Conservation (phyloP, 92 coral and sea anemone genomes). For the Umimayanthus chanpuru region DNA sequence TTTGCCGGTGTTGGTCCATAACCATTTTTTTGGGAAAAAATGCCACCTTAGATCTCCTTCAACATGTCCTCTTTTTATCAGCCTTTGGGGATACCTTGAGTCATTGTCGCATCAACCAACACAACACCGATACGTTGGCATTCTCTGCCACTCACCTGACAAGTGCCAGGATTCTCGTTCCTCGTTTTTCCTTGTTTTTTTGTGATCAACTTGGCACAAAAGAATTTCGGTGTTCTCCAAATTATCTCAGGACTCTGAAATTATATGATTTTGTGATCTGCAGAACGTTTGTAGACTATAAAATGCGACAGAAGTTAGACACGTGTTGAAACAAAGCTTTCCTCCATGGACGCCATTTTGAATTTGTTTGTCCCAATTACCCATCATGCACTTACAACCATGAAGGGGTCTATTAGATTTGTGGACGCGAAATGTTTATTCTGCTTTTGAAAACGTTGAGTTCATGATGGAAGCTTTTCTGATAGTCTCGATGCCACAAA, state of each 20-base stretch:
- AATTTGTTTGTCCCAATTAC: neutral
- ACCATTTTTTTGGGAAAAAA: conserved; percentile 39
- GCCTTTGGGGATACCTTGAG: no score
- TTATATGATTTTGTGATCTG: neutral
- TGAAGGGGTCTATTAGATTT: conserved; percentile 17
- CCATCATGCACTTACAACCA: conserved; percentile 10
- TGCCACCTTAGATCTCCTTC: conserved; percentile 19
- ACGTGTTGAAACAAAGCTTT: neutral
- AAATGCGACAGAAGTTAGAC: neutral
- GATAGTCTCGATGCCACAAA: no score
- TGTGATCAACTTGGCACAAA: no score
- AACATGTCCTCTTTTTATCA: conserved; percentile 11
- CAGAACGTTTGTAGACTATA: neutral
- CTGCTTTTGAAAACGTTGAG: no score
- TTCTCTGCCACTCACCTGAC: no score
- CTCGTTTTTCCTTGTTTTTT: no score
- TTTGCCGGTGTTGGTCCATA: no score
- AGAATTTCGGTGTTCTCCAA: neutral
- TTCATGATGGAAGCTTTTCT: no score
- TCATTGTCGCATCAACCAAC: no score
- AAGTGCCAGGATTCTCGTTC: no score
- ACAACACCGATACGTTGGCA: neutral
- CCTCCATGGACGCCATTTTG: neutral
- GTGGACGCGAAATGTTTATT: no score
- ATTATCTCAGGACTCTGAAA: no score